These are phyloP conservation scores for Blomia tropicalis DNA, from an alignment of 2,888 invertebrate species.

Conservation along the genomic window DNA sequence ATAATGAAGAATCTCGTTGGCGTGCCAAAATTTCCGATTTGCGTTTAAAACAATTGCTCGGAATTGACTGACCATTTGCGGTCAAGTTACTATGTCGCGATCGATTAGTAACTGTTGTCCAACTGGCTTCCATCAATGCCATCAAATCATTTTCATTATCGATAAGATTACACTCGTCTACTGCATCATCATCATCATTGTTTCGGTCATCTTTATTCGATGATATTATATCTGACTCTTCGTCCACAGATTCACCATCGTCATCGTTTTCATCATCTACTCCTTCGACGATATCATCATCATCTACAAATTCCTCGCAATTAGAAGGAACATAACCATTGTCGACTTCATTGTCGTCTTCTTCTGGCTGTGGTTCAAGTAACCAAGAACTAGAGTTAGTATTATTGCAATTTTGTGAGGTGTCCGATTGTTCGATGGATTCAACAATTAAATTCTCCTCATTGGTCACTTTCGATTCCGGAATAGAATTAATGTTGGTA, in stretches of 20 bases:
- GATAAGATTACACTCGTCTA: neutral
- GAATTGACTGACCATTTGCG: neutral
- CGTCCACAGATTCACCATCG: neutral
- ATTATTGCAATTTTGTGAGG: too few relatives aligned
- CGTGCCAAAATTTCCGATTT: neutral
- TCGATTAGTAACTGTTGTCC: slow-evolving; percentile 22
- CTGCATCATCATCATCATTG: slow-evolving; percentile 15
- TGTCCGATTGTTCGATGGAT: too few relatives aligned
- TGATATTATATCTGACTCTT: neutral
- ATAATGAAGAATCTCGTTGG: neutral
- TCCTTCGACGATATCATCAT: neutral
- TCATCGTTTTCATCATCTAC: neutral
- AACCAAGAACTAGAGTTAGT: too few relatives aligned
- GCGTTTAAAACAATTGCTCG: neutral
- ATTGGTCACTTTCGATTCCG: too few relatives aligned
- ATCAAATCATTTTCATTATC: slow-evolving; percentile 23
- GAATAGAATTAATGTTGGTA: too few relatives aligned
- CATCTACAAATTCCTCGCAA: neutral
- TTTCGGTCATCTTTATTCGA: neutral
- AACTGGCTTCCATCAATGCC: slow-evolving; percentile 25
- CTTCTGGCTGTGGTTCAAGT: neutral
- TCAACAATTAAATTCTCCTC: too few relatives aligned
- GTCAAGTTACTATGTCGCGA: neutral
- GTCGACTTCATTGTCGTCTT: neutral
- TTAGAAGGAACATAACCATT: neutral